Evolutionary conservation across 2,888 invertebrate species (phyloP).

Genomic region (Patella depressa): DNA sequence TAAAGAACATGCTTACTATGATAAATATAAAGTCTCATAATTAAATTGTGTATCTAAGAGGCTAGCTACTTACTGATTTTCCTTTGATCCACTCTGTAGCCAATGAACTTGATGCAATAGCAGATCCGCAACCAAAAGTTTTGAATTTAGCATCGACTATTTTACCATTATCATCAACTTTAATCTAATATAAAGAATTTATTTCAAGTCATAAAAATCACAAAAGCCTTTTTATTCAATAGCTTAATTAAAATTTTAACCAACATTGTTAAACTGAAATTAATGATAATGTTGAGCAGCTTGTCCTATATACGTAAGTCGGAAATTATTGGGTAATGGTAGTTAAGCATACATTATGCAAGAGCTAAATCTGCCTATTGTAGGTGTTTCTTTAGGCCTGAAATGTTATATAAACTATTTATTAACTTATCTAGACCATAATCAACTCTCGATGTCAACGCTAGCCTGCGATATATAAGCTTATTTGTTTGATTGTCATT

Average conservation of each 20-base stretch:
- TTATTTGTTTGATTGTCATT: too few species aligned
- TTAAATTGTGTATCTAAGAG: too few species aligned
- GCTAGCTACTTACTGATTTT: conserved; percentile 78
- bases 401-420: too few species aligned
- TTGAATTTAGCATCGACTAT: conserved; percentile 99
- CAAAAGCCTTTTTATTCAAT: too few species aligned
- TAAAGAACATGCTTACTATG: too few species aligned
- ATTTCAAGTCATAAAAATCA: too few species aligned
- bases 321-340: not conserved
- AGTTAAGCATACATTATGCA: not conserved
- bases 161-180: conserved; percentile 94
- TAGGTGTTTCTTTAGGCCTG: too few species aligned
- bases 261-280: not conserved
- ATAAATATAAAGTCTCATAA: too few species aligned
- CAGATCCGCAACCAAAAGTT: conserved; percentile 98
- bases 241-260: not conserved
- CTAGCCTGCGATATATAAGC: too few species aligned
- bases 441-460: too few species aligned
- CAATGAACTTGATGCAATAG: conserved; percentile 96
- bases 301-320: not conserved
- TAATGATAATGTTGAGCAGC: not conserved
- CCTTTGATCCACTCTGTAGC: conserved; percentile 98
- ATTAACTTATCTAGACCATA: too few species aligned
- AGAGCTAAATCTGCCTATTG: too few species aligned
- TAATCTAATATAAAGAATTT: conserved; percentile 74